Conservation (phyloP, 2,113 vertebrate species). For the Strix uralensis region DNA sequence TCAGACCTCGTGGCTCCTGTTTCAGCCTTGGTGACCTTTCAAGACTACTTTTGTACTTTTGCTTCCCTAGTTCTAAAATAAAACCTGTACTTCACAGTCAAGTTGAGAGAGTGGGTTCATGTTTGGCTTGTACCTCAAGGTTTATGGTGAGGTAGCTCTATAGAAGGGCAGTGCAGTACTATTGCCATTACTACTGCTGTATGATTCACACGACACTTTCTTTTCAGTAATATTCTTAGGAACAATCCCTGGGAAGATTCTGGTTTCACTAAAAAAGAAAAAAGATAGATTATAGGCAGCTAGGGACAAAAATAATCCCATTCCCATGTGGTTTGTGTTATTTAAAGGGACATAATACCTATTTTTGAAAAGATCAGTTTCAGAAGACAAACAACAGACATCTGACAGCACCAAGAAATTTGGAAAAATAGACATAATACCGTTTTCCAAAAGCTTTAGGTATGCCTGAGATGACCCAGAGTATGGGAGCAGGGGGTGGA, state of each 20-base stretch:
- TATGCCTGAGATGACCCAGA: not conserved
- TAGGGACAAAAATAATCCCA: conserved; percentile 46
- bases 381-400: conserved; percentile 9
- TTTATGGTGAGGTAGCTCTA: not conserved
- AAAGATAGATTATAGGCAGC: conserved; percentile 16
- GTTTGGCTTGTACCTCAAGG: not conserved
- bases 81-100: not conserved
- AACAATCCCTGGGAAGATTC: conserved; percentile 59
- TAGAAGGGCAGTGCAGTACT: not conserved
- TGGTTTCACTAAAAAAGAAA: conserved; percentile 9
- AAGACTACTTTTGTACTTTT: not conserved
- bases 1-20: not conserved
- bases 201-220: not conserved
- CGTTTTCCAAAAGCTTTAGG: not conserved
- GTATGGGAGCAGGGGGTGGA: not conserved
- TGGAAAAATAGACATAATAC: not conserved
- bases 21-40: conserved; percentile 17
- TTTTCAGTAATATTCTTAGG: conserved; percentile 47
- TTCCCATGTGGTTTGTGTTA: not conserved
- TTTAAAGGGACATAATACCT: conserved; percentile 49
- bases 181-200: not conserved
- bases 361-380: conserved; percentile 14
- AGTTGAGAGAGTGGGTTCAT: not conserved
- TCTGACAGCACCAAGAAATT: not conserved
- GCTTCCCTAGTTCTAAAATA: conserved; percentile 32